These are phyloP conservation scores for Heterodera filipjevi DNA, from an alignment of 2,888 invertebrate species.

Conservation along the genomic window DNA sequence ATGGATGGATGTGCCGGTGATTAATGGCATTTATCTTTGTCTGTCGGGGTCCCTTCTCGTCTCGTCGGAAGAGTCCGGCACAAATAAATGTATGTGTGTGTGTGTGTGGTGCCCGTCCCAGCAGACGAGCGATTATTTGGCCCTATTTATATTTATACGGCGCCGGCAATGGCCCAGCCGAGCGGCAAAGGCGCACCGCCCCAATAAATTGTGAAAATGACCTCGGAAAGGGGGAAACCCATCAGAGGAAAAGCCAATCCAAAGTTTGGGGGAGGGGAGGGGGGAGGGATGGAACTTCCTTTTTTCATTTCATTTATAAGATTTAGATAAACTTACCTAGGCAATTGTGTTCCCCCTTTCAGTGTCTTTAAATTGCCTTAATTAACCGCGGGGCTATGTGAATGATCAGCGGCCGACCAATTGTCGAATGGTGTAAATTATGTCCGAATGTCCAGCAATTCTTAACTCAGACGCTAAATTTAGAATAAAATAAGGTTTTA, in stretches of 20 bases:
- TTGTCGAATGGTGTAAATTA: too few relatives aligned
- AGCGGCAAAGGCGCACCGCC: neutral
- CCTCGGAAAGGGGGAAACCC: neutral
- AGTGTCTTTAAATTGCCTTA: too few relatives aligned
- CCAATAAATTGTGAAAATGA: neutral
- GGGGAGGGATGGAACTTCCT: neutral
- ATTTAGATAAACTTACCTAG: too few relatives aligned
- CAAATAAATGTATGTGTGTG: neutral
- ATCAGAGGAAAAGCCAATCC: neutral
- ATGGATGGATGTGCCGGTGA: neutral
- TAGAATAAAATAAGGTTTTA: too few relatives aligned
- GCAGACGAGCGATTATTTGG: neutral
- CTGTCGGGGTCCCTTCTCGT: neutral
- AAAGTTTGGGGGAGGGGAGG: neutral
- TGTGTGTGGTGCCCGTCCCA: too few relatives aligned
- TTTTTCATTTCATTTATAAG: too few relatives aligned
- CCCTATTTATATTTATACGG: neutral
- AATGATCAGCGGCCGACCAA: too few relatives aligned
- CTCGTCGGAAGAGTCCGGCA: neutral
- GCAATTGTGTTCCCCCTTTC: too few relatives aligned
- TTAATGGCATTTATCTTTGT: neutral
- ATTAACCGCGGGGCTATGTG: too few relatives aligned
- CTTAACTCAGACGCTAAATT: too few relatives aligned
- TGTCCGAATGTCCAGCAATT: too few relatives aligned
- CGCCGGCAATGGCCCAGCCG: neutral